A percentile compares a stretch with the other conserved stretches of the same genome.
Evolutionary conservation across 1,140 invertebrate genomes (phyloP).

Genomic region (Bombus confusus): DNA sequence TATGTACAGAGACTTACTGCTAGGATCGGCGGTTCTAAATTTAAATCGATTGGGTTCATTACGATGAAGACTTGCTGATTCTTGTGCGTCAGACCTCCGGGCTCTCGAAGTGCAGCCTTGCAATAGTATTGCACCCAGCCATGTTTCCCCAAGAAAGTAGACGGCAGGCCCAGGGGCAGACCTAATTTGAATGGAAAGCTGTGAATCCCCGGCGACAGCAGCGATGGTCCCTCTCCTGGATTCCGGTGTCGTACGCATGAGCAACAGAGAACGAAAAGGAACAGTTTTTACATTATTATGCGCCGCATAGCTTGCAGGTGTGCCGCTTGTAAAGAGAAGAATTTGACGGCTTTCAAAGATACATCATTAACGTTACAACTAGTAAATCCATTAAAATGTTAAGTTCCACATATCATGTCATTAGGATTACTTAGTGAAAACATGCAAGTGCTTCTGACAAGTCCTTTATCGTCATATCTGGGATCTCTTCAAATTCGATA

Average conservation of each 20-base stretch:
- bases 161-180: constrained; percentile 93
- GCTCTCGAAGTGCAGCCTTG: constrained; percentile 94
- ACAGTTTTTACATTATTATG: constrained; percentile 44
- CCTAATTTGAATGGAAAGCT: constrained; percentile 97
- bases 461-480: background rate
- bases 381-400: background rate
- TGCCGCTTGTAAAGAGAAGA: background rate
- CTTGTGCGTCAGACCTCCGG: constrained; percentile 95
- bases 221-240: constrained; percentile 89
- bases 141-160: constrained; percentile 96
- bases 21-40: constrained; percentile 93
- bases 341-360: background rate
- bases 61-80: constrained; percentile 98
- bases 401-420: too few species aligned
- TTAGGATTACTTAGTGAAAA: background rate
- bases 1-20: constrained; percentile 86
- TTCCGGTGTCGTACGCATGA: constrained; percentile 13
- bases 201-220: constrained; percentile 96
- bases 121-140: constrained; percentile 98
- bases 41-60: constrained; percentile 97
- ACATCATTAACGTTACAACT: background rate
- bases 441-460: background rate
- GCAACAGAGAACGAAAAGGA: constrained; percentile 33
- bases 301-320: constrained; percentile 16
- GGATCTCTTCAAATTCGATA: background rate